Evolutionary conservation across 1,140 invertebrate genomes (phyloP), one percentile per base, ranked within the genome.

Genomic region (Limonius californicus): DNA sequence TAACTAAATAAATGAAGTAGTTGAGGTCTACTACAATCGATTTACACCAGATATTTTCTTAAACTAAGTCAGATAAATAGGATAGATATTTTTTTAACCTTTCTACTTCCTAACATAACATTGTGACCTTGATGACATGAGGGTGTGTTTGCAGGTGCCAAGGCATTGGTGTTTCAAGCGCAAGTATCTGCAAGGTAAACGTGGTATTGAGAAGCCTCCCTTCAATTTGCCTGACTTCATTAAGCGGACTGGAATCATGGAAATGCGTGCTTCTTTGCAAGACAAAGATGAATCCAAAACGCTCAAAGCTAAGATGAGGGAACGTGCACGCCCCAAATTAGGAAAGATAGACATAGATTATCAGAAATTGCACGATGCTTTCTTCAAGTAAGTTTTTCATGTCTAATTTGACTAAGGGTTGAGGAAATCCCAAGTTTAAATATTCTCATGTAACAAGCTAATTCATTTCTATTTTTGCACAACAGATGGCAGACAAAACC

Each of bases 331-430:
- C 23, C 98, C 98, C 0, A 99, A 99, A 78, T 85, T 99, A 70
- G 98, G 98, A 8, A 99, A 99, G 83, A 99, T 99, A 68, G 97
- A 99, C 75, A 99, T 99, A 69, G 98, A 99, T 80, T 99, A 99
- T 78, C 96, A 99, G 77, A 99, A 99, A 74, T 79, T 99, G 23
- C 98, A 99, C 72, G 98, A 99, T 77, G 98, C 98, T 0, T 99
- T 99, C 79, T 99, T 99, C 81, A 95, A 95, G 82, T 86, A 72
- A 80, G 80, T 74, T 12, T 39, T 39, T 57, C 43, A 53, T 19
- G 1, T 42, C 27, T 20, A 39, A 39, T n/a, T n/a, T n/a, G n/a
- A n/a, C n/a, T n/a, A n/a, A n/a, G n/a, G n/a, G n/a, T n/a, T n/a
- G n/a, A n/a, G n/a, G n/a, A n/a, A n/a, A n/a, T n/a, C n/a, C n/a